Percentiles rank a stretch among this genome's conserved stretches.
Conservation (phyloP, 2,888 invertebrate species). For the Leptopilina syphax region DNA sequence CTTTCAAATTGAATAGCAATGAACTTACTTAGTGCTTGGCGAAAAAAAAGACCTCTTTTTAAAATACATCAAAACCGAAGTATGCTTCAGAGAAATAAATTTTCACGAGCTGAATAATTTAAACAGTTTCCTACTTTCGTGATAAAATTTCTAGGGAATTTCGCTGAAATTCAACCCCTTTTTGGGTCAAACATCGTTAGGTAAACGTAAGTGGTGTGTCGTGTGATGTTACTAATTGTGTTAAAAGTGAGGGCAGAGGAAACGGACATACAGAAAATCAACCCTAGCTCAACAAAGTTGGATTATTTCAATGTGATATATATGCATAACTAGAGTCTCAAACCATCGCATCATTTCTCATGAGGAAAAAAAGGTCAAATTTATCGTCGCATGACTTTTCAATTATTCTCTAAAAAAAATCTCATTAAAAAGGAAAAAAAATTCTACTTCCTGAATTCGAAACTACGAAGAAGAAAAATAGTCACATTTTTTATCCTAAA, state of each 20-base stretch:
- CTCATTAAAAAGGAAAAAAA: not conserved
- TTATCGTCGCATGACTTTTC: not conserved
- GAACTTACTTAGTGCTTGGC: constrained; percentile 1
- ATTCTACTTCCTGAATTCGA: not conserved
- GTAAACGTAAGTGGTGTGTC: constrained; percentile 16
- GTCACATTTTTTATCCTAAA: too few relatives aligned
- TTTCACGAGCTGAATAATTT: not conserved
- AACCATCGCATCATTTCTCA: not conserved
- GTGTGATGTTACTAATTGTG: constrained; percentile 7
- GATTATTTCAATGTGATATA: constrained; percentile 11
- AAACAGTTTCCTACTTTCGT: not conserved
- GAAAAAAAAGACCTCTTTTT: not conserved
- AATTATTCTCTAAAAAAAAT: not conserved
- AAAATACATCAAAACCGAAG: not conserved
- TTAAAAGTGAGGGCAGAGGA: constrained; percentile 15
- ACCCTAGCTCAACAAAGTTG: constrained; percentile 15
- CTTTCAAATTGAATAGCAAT: not conserved
- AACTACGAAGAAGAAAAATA: not conserved
- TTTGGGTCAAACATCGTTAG: constrained; percentile 29
- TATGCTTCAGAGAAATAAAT: not conserved
- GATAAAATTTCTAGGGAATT: not conserved
- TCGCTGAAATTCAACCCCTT: constrained; percentile 1
- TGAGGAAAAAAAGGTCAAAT: not conserved
- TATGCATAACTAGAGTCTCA: not conserved
- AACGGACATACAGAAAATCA: constrained; percentile 31